Percentiles rank a stretch among this genome's conserved stretches.
These are phyloP conservation scores for Cotesia chilonis DNA, from an alignment of 1,140 invertebrate species.

Conservation along the genomic window DNA sequence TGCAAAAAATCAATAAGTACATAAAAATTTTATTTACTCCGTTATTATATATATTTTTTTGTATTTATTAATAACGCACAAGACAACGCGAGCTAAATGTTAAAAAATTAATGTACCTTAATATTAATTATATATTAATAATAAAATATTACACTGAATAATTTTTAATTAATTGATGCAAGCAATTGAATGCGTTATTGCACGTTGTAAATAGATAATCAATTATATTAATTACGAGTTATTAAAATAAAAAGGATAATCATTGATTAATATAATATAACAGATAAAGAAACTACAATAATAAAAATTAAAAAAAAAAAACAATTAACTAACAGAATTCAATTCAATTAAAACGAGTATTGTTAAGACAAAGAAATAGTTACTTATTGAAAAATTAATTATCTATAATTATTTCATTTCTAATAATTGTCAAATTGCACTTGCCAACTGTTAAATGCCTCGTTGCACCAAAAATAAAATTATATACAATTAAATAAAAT, in stretches of 20 bases:
- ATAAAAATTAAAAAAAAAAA: not conserved
- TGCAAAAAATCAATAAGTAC: too few relatives aligned
- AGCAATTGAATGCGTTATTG: constrained; percentile 13
- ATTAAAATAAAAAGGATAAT: too few relatives aligned
- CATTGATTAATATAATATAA: not conserved
- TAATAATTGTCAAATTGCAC: constrained; percentile 52
- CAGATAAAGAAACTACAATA: not conserved
- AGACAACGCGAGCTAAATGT: not conserved
- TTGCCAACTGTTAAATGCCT: constrained; percentile 53
- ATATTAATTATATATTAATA: not conserved
- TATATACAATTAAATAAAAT: constrained; percentile 24
- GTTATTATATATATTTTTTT: too few relatives aligned
- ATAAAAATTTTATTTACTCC: too few relatives aligned
- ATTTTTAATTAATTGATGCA: too few relatives aligned
- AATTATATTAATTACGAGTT: not conserved
- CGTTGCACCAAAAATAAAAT: constrained; percentile 13
- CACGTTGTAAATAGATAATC: not conserved
- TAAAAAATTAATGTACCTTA: not conserved
- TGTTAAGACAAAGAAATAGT: not conserved
- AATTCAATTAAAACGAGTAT: constrained; percentile 8
- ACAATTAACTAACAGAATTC: not conserved
- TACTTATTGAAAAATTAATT: constrained; percentile 25
- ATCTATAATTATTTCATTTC: too few relatives aligned
- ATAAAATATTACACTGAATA: not conserved
- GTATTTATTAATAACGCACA: too few relatives aligned